These are phyloP conservation scores for Buceros bicornis DNA, from an alignment of 2,797 vertebrate species.

Conservation along the genomic window DNA sequence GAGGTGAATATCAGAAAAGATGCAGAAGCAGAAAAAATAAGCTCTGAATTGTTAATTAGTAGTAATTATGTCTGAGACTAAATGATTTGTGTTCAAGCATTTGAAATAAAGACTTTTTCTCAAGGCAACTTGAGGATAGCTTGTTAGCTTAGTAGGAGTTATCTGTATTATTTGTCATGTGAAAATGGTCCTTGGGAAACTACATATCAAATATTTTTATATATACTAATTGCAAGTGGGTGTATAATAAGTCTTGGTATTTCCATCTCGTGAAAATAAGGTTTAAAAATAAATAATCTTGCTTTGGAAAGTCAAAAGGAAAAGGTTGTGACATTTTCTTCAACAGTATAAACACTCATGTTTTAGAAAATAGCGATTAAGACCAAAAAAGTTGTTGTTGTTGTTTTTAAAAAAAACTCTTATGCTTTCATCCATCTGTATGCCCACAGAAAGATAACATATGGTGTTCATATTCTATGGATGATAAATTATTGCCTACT, in stretches of 20 bases:
- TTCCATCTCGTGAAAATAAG: conserved; percentile 22
- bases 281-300: conserved; percentile 51
- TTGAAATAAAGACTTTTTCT: not conserved
- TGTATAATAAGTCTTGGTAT: conserved; percentile 53
- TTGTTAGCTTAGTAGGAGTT: conserved; percentile 26
- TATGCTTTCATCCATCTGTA: conserved; percentile 7
- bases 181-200: conserved; percentile 29
- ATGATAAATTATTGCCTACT: not conserved
- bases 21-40: not conserved
- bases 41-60: not conserved
- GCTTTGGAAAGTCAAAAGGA: conserved; percentile 45
- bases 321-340: conserved; percentile 54
- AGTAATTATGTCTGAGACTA: not conserved
- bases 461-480: conserved; percentile 44
- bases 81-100: not conserved
- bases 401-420: not conserved
- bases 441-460: conserved; percentile 21
- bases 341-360: conserved; percentile 15
- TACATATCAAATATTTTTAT: conserved; percentile 35
- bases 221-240: conserved; percentile 40
- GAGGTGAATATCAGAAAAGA: not conserved
- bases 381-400: not conserved
- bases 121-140: conserved; percentile 18
- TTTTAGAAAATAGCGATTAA: conserved; percentile 24
- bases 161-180: not conserved